These are phyloP conservation scores for Tenualosa thibaudeaui DNA, from an alignment of 2,797 vertebrate genomes.

Conservation along the genomic window DNA sequence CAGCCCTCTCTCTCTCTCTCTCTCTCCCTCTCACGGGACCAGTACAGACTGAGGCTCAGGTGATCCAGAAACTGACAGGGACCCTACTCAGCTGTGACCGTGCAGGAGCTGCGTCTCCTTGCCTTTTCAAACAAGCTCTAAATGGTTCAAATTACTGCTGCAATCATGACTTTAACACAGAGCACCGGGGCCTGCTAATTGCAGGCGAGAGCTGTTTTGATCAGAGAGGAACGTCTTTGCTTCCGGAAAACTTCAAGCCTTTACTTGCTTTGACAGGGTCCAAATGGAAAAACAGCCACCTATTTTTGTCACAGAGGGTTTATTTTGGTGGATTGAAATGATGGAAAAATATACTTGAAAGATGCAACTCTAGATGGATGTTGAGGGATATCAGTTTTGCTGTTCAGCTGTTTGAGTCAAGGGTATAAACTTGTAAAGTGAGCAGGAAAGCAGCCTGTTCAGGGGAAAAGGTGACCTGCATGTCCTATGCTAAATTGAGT, in stretches of 20 bases:
- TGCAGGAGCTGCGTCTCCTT: slow-evolving; percentile 6
- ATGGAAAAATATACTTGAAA: slow-evolving; percentile 17
- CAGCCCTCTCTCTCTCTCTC: neutral
- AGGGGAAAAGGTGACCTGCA: slow-evolving; percentile 12
- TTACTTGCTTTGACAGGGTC: slow-evolving; percentile 5
- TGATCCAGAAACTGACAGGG: slow-evolving; percentile 5
- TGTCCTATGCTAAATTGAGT: slow-evolving; percentile 59
- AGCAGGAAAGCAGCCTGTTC: slow-evolving; percentile 2
- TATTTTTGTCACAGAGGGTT: slow-evolving; percentile 2
- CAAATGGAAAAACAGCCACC: neutral
- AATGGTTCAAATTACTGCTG: slow-evolving; percentile 76
- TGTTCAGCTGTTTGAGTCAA: neutral
- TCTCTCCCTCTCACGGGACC: neutral
- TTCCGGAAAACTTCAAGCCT: slow-evolving; percentile 21
- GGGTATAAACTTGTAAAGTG: neutral
- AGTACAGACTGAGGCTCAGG: neutral
- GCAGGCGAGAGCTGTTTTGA: slow-evolving; percentile 76
- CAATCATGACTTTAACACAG: slow-evolving; percentile 77
- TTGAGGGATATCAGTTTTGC: neutral
- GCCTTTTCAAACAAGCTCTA: slow-evolving; percentile 49
- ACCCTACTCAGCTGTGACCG: slow-evolving; percentile 22
- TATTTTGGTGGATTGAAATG: neutral
- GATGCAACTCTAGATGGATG: neutral
- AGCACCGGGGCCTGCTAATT: slow-evolving; percentile 75
- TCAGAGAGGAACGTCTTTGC: slow-evolving; percentile 68